Percentiles rank a stretch among this genome's conserved stretches.
phyloP scores from a whole-genome alignment of 2,888 invertebrate genomes.

The Julus scandinavius region DNA sequence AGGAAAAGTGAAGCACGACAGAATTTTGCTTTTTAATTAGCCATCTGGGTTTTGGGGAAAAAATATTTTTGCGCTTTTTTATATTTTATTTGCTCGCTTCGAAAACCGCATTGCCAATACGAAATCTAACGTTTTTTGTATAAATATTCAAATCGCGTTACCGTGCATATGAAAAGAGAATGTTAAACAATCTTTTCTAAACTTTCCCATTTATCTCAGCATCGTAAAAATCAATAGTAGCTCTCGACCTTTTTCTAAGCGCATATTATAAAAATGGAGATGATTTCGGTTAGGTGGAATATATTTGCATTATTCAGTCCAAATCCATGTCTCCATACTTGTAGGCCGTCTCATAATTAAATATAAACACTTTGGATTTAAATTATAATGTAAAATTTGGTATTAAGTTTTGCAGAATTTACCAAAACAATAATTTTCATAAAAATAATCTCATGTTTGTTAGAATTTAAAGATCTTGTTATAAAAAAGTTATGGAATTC shows the following conservation, averaged over 20 bases:
- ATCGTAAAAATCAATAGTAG: conserved; percentile 15
- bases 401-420: background rate
- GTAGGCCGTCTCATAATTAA: background rate
- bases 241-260: background rate
- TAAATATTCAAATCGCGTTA: conserved; percentile 46
- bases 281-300: background rate
- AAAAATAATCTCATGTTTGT: too few relatives aligned
- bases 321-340: background rate
- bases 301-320: conserved; percentile 9
- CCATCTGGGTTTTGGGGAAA: conserved; percentile 27
- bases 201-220: conserved; percentile 40
- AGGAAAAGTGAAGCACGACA: conserved; percentile 14
- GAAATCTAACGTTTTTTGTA: conserved; percentile 17
- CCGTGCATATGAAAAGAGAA: conserved; percentile 46
- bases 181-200: conserved; percentile 40
- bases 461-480: too few relatives aligned
- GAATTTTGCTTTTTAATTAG: conserved; percentile 42
- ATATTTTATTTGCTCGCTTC: background rate
- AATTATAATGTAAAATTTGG: background rate
- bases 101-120: background rate
- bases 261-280: background rate
- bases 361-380: background rate
- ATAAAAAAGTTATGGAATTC: too few relatives aligned
- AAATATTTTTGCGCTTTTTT: background rate
- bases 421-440: background rate